A percentile compares a stretch with the other conserved stretches of the same genome.
These are phyloP conservation scores for Callosobruchus maculatus DNA, from an alignment of 2,888 invertebrate species.

Conservation along the genomic window DNA sequence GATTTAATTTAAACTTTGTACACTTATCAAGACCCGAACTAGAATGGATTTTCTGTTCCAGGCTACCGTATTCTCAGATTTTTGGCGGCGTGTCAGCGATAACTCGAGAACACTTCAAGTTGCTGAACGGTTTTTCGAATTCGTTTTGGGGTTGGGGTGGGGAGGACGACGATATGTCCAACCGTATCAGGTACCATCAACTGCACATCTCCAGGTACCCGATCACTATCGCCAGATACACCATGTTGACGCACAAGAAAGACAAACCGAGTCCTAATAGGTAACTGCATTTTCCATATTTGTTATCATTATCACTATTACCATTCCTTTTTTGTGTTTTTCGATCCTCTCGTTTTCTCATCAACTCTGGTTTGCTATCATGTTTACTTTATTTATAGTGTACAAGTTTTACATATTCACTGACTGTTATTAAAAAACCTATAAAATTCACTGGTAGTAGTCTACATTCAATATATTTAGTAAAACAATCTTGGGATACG, in stretches of 20 bases:
- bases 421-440: too few species aligned
- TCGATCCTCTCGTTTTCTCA: too few species aligned
- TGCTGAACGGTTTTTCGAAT: conserved; percentile 90
- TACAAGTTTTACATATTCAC: too few species aligned
- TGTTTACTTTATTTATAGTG: too few species aligned
- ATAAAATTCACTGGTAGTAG: too few species aligned
- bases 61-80: conserved; percentile 85
- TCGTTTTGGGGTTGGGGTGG: conserved; percentile 98
- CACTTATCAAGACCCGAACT: too few species aligned
- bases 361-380: too few species aligned
- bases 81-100: conserved; percentile 96
- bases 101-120: conserved; percentile 77
- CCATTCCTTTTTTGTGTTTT: too few species aligned
- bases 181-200: conserved; percentile 66
- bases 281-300: conserved; percentile 46
- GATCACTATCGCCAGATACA: conserved; percentile 88
- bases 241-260: conserved; percentile 90
- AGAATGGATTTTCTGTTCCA: conserved; percentile 50
- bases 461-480: too few species aligned
- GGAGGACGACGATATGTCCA: conserved; percentile 95
- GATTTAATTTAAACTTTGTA: too few species aligned
- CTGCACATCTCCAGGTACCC: conserved; percentile 92
- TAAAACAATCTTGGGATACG: too few species aligned
- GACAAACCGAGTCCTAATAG: conserved; percentile 88
- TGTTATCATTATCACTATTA: too few species aligned